Percentiles rank a stretch among this genome's conserved stretches.
Conservation (phyloP, 2,113 vertebrate species). For the Chauna torquata region DNA sequence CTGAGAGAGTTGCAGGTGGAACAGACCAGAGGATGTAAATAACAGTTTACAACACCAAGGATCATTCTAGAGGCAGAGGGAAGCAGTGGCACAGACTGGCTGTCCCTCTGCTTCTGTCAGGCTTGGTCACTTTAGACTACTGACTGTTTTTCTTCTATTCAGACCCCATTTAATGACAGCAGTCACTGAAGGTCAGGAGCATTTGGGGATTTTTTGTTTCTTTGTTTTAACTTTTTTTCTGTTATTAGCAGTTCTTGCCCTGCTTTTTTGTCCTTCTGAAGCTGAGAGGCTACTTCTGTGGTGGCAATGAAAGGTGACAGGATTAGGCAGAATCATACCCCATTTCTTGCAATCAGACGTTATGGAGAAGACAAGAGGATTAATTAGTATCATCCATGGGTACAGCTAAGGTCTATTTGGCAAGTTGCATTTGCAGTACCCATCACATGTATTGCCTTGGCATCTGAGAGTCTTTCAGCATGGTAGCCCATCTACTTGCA, state of each 20-base stretch:
- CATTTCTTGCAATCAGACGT: neutral
- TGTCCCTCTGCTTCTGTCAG: slow-evolving; percentile 5
- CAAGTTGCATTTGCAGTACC: neutral
- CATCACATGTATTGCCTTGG: neutral
- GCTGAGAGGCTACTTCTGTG: slow-evolving; percentile 7
- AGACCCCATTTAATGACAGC: neutral
- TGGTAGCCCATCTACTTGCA: neutral
- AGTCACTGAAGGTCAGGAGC: neutral
- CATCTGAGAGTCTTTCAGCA: neutral
- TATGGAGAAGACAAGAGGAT: neutral
- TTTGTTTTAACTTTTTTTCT: neutral
- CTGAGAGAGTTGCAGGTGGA: neutral
- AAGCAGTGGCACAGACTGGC: neutral
- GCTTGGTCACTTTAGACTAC: neutral
- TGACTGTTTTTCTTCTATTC: neutral
- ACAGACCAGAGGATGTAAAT: neutral
- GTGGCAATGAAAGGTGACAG: slow-evolving; percentile 10
- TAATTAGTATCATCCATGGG: neutral
- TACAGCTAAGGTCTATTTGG: neutral
- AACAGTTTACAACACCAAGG: neutral
- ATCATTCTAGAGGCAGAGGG: neutral
- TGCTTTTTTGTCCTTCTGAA: slow-evolving; percentile 17
- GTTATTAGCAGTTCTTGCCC: neutral
- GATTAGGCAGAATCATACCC: neutral
- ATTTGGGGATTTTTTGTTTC: neutral